Evolutionary conservation across 2,113 vertebrate genomes (phyloP).

Genomic region (Chaetura pelagica): DNA sequence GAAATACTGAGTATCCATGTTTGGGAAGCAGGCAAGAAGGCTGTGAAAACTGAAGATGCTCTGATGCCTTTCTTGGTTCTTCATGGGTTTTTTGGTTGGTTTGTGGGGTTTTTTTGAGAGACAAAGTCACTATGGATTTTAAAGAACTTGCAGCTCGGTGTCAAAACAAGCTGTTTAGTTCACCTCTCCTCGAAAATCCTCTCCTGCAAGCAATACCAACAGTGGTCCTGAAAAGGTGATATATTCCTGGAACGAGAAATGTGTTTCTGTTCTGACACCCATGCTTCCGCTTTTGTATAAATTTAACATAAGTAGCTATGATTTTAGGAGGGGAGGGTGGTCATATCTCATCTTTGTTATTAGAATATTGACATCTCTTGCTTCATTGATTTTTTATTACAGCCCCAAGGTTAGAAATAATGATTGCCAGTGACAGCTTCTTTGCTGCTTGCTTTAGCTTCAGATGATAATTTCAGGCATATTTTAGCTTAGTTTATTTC

Average conservation of each 20-base stretch:
- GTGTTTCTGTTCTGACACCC: not conserved
- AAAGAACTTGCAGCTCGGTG: not conserved
- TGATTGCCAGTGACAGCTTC: slow-evolving; percentile 75
- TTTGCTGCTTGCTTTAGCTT: slow-evolving; percentile 77
- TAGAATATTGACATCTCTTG: slow-evolving; percentile 85
- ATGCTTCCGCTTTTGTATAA: not conserved
- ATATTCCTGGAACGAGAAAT: not conserved
- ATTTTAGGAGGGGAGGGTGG: not conserved
- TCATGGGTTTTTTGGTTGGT: not conserved
- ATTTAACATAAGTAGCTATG: not conserved
- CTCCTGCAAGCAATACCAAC: not conserved
- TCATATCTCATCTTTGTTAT: slow-evolving; percentile 76
- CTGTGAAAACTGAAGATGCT: not conserved
- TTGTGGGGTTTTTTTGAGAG: not conserved
- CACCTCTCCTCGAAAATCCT: not conserved
- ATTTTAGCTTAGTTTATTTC: slow-evolving; percentile 72
- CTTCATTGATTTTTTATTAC: slow-evolving; percentile 94
- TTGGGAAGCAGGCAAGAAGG: not conserved
- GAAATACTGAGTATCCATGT: not conserved
- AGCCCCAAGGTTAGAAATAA: slow-evolving; percentile 80
- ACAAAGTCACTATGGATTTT: not conserved
- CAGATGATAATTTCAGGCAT: slow-evolving; percentile 75
- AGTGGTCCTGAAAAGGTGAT: not conserved
- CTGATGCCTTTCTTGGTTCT: not conserved
- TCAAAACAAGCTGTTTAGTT: not conserved